Evolutionary conservation across 1,140 invertebrate genomes (phyloP).

Genomic region (Drepana arcuata): DNA sequence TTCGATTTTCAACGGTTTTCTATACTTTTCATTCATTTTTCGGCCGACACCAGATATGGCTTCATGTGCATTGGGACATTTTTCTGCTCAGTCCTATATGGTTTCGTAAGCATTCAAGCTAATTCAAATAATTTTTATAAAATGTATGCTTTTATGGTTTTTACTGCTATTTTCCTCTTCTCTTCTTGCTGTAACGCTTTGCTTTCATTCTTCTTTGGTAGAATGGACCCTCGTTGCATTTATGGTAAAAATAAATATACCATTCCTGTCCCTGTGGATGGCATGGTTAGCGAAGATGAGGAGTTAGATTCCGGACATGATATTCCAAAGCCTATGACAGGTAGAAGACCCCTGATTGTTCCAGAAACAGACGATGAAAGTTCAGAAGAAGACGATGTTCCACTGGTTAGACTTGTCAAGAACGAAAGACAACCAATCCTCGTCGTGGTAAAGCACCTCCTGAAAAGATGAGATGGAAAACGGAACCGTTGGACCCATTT

Average conservation of each 20-base stretch:
- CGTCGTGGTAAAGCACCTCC: background rate
- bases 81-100: background rate
- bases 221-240: background rate
- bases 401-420: background rate
- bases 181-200: background rate
- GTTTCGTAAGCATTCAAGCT: background rate
- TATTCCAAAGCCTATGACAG: background rate
- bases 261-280: background rate
- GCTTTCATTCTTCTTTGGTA: background rate
- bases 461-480: background rate
- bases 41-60: background rate
- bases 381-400: background rate
- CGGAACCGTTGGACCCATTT: background rate
- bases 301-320: background rate
- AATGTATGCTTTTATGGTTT: background rate
- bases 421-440: background rate
- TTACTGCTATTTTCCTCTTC: background rate
- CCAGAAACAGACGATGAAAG: background rate
- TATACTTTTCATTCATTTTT: no score
- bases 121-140: background rate
- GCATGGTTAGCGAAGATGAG: background rate
- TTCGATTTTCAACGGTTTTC: no score
- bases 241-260: background rate
- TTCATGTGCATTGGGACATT: background rate
- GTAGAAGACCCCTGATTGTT: background rate